A percentile compares a stretch with the other conserved stretches of the same genome.
Evolutionary conservation across 1,140 invertebrate species (phyloP).

Genomic region (Cryptotermes secundus): DNA sequence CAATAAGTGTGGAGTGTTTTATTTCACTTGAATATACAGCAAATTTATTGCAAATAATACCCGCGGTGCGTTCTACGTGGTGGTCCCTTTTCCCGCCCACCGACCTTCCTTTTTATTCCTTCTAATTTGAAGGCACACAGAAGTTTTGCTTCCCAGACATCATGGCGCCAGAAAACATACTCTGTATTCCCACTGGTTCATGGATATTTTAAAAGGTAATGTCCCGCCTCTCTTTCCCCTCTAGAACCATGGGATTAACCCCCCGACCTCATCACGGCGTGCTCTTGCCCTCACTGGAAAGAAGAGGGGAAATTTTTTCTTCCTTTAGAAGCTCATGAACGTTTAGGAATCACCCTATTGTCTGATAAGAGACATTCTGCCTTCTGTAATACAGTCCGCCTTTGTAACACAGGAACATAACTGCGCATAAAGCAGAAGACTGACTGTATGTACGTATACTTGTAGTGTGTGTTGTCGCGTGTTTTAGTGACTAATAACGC

Average conservation of each 20-base stretch:
- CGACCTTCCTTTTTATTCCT: not conserved
- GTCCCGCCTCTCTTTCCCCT: not conserved
- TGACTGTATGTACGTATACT: too few species aligned
- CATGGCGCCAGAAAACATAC: not conserved
- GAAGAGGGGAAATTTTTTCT: not conserved
- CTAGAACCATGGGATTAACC: not conserved
- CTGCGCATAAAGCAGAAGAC: too few species aligned
- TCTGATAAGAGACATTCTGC: not conserved
- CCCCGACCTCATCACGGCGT: not conserved
- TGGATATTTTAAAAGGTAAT: slow-evolving; percentile 20
- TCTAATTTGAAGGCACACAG: not conserved
- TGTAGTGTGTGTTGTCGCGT: too few species aligned
- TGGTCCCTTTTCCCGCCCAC: not conserved
- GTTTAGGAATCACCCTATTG: not conserved
- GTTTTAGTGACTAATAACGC: too few species aligned
- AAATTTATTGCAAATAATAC: not conserved
- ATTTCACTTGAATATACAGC: not conserved
- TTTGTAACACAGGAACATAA: too few species aligned
- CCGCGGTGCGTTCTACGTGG: not conserved
- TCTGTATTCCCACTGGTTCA: not conserved
- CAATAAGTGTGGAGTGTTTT: too few species aligned
- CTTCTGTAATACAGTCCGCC: too few species aligned
- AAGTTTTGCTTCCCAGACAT: not conserved
- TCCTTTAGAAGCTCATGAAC: not conserved
- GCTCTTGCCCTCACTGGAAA: not conserved